Conservation (phyloP, 2,797 vertebrate species). For the Carcharodon carcharias region DNA sequence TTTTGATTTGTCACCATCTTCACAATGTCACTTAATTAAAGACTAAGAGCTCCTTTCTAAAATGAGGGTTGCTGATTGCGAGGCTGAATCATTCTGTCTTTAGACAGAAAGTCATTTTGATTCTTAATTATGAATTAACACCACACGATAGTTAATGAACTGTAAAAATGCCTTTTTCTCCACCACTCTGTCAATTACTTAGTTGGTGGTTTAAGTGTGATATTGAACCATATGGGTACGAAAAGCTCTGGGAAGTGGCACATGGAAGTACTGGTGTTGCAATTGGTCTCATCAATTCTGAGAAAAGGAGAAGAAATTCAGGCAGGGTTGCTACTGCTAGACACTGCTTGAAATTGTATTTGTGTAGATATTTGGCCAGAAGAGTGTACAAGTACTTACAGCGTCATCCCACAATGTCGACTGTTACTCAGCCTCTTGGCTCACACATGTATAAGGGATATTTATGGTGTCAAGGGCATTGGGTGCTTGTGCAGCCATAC, state of each 20-base stretch:
- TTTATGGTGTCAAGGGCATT: neutral
- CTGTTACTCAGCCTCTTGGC: neutral
- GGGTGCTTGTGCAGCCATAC: neutral
- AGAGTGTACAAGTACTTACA: too few relatives aligned
- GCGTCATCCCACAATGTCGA: neutral
- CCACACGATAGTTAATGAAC: neutral
- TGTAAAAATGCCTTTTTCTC: neutral
- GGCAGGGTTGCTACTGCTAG: neutral
- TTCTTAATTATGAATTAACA: neutral
- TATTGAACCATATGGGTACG: neutral
- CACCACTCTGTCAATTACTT: neutral
- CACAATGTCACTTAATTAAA: neutral
- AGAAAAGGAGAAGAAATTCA: neutral
- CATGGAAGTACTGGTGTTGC: neutral
- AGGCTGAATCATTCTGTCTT: neutral
- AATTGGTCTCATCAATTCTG: neutral
- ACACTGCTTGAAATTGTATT: neutral
- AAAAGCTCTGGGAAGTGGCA: neutral
- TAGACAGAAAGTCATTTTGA: neutral
- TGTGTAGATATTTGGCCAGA: neutral
- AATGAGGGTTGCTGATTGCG: neutral
- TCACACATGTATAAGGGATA: neutral
- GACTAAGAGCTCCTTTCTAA: too few relatives aligned
- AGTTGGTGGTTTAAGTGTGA: neutral
- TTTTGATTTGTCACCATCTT: neutral